Conservation (phyloP, 1,140 invertebrate species). For the Pinna nobilis region DNA sequence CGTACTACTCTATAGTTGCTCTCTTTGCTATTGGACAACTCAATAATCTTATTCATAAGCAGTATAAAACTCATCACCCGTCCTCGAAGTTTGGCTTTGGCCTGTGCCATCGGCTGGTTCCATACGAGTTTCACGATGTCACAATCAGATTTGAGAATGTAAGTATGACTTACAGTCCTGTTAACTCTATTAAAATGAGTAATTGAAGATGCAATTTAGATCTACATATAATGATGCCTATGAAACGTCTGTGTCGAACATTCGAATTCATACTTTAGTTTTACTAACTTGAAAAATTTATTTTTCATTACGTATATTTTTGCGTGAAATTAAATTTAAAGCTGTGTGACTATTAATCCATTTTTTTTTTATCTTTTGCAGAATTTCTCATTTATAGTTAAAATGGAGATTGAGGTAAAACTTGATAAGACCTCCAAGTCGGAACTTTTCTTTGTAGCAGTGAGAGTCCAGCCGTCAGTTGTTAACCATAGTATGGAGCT, state of each 20-base stretch:
- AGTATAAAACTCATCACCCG: constrained; percentile 25
- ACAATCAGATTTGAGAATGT: constrained; percentile 15
- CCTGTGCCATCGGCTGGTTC: constrained; percentile 44
- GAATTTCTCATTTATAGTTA: constrained; percentile 37
- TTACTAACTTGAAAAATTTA: no score
- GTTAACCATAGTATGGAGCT: constrained; percentile 22
- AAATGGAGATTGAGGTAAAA: constrained; percentile 54
- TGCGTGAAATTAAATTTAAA: neutral
- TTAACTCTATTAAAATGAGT: neutral
- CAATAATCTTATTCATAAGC: constrained; percentile 64
- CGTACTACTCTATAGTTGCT: constrained; percentile 56
- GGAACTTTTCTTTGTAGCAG: constrained; percentile 58
- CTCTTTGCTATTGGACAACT: constrained; percentile 65
- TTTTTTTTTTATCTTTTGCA: constrained; percentile 38
- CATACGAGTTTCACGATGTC: constrained; percentile 47
- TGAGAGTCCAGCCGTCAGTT: constrained; percentile 26
- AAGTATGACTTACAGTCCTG: neutral
- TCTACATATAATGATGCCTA: no score
- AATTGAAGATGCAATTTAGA: no score
- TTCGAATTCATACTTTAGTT: no score
- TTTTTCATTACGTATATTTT: no score
- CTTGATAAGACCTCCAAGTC: neutral
- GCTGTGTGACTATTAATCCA: neutral
- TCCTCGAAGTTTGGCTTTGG: constrained; percentile 38
- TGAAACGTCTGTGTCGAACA: no score